Evolutionary conservation across 2,888 invertebrate species (phyloP).

Genomic region (Epirrhoe alternata): DNA sequence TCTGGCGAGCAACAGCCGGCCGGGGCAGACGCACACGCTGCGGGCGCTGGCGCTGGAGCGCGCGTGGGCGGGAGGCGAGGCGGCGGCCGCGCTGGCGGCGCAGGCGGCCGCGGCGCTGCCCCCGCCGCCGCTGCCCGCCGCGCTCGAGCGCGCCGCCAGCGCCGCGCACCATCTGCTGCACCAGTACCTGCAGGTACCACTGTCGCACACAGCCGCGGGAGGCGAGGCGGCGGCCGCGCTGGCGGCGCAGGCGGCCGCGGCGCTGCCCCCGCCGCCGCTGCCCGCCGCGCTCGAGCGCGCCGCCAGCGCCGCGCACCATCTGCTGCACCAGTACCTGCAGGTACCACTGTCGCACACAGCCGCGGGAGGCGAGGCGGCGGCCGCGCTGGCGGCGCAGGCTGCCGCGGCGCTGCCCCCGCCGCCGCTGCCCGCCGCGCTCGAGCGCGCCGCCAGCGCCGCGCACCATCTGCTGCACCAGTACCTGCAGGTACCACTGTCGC

Average conservation of each 20-base stretch:
- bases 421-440: constrained; percentile 72
- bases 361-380: constrained; percentile 71
- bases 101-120: constrained; percentile 76
- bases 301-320: constrained; percentile 74
- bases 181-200: constrained; percentile 48
- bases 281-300: constrained; percentile 75
- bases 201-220: too few species aligned
- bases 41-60: constrained; percentile 77
- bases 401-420: constrained; percentile 77
- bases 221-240: constrained; percentile 69
- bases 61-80: constrained; percentile 78
- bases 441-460: constrained; percentile 75
- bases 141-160: constrained; percentile 74
- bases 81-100: constrained; percentile 69
- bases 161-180: constrained; percentile 77
- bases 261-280: constrained; percentile 76
- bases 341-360: too few species aligned
- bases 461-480: constrained; percentile 75
- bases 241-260: constrained; percentile 74
- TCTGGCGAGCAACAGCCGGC: constrained; percentile 55
- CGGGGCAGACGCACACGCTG: constrained; percentile 60
- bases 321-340: constrained; percentile 65
- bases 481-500: constrained; percentile 1
- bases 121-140: constrained; percentile 75
- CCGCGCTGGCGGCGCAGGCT: constrained; percentile 74